Conservation (phyloP, 2,888 invertebrate species). For the Labia minor region DNA sequence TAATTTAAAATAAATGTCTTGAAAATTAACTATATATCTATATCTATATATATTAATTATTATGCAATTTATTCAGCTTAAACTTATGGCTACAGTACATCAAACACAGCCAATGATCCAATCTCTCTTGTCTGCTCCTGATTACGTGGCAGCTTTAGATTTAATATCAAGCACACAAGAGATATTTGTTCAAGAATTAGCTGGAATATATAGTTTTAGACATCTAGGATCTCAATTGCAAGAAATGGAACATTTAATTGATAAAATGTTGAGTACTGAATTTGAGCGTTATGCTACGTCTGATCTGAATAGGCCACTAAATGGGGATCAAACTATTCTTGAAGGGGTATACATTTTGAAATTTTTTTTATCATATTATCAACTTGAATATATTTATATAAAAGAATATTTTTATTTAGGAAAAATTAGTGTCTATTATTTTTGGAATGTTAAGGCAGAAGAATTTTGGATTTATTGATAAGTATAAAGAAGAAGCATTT, state of each 20-base stretch:
- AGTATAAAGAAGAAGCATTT: constrained; percentile 78
- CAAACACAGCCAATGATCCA: constrained; percentile 98
- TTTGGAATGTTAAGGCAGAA: constrained; percentile 81
- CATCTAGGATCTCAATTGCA: constrained; percentile 90
- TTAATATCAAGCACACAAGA: constrained; percentile 93
- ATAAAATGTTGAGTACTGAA: constrained; percentile 92
- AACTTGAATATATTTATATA: not conserved
- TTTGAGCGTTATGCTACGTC: constrained; percentile 83
- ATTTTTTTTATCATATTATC: not conserved
- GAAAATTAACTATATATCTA: not conserved
- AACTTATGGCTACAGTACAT: constrained; percentile 87
- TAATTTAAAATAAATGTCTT: constrained; percentile 26
- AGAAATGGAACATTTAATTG: constrained; percentile 91
- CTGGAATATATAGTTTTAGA: constrained; percentile 88
- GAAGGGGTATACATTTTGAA: constrained; percentile 42
- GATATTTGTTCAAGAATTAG: constrained; percentile 76
- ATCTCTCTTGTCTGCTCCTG: constrained; percentile 81
- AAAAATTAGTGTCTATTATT: constrained; percentile 75
- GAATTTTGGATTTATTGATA: constrained; percentile 78
- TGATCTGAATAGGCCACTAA: constrained; percentile 76
- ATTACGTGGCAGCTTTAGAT: constrained; percentile 95
- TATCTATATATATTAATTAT: no score
- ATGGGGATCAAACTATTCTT: constrained; percentile 49
- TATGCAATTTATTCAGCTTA: constrained; percentile 46
- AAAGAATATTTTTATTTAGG: constrained; percentile 42